Base-by-base conservation (phyloP, 2,888 invertebrate genomes). In the Machimus atricapillus region DNA sequence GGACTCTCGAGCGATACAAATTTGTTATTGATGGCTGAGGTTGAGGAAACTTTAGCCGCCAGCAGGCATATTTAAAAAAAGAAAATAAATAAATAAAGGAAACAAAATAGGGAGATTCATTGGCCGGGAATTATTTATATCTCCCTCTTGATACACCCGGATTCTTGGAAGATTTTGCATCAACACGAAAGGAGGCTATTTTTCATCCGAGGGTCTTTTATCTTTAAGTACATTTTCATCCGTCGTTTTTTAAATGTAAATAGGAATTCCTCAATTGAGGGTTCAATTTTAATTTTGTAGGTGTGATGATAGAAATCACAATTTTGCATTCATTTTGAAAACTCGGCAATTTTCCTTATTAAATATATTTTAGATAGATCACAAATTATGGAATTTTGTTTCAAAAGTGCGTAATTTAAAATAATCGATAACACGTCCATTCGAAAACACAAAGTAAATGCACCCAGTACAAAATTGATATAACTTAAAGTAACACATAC, bases 11-110 rank as follows among this genome's bases (percentile, higher is more conserved):
- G 82, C 87, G 76, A 86, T 86, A 88, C 81, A 85, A 88, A 88
- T 88, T 88, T 82, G 86, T 86, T 87, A 88, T 87, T 86, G 88
- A 88, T 88, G 82, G 87, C 37, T 86, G 86, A 77, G 77, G 74
- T 85, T 85, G 85, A 85, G 85, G 52, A 85, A 85, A 85, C 85
- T 85, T 85, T 85, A 74, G 46, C 85, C 19, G 85, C 85, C 37
- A 34, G 74, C 74, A 74, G 85, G 85, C 85, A 85, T 85, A 85
- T 85, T 85, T 74, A 85, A 85, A 85, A 74, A 74, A 85, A 74
- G 9, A 7, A 46, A 40, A n/a, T 16, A 23, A 74, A 14, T 7
- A 56, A 56, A 56, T 8, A 56, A 19, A n/a, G 19, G 16, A 37
- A 77, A 19, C 9, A 79, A 46, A 79, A 31, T 27, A 43, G 79